Base-by-base conservation (phyloP, 2,888 invertebrate genomes). In the Chrysina gloriosa region DNA sequence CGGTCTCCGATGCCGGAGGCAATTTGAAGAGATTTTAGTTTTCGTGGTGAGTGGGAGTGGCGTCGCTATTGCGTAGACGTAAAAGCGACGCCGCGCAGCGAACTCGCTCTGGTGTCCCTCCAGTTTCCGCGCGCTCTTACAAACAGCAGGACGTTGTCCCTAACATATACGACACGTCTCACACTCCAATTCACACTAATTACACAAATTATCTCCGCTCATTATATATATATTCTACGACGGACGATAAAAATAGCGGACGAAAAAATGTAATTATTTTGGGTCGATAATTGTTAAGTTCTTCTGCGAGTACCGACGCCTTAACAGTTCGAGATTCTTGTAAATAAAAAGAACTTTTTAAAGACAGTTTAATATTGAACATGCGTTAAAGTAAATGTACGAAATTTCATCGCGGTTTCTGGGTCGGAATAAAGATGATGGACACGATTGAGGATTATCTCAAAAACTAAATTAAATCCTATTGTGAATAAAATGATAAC, bases 51-150 rank as follows among this genome's bases (percentile, higher is more conserved):
- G 80, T 81, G 79, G 81, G 80, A 81, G 81, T 80, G 80, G 80
- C 79, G 79, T 77, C 77, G 75, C 70, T 75, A 71, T 73, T 76
- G 78, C 78, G 76, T 75, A 75, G 65, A 63, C 67, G 66, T 52
- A 39, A 74, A 65, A 71, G 72, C 76, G 73, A 73, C 76, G 77
- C 78, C 78, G 78, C 77, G 81, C 80, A 78, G 79, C 79, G 73
- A 34, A 78, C 81, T 75, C 71, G 75, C 72, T 77, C 74, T 77
- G 76, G 75, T 77, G 76, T 77, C 79, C 76, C 76, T 73, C 76
- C 78, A 78, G 81, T 81, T 80, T 81, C 79, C 80, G 79, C 82
- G 80, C 81, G 82, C 76, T 76, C 77, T 77, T 78, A 78, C 71
- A 72, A 75, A 77, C 75, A 78, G 74, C 76, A 80, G 77, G 78